A percentile compares a stretch with the other conserved stretches of the same genome.
Evolutionary conservation across 2,113 vertebrate genomes (phyloP).

Genomic region (Xiphophorus couchianus): DNA sequence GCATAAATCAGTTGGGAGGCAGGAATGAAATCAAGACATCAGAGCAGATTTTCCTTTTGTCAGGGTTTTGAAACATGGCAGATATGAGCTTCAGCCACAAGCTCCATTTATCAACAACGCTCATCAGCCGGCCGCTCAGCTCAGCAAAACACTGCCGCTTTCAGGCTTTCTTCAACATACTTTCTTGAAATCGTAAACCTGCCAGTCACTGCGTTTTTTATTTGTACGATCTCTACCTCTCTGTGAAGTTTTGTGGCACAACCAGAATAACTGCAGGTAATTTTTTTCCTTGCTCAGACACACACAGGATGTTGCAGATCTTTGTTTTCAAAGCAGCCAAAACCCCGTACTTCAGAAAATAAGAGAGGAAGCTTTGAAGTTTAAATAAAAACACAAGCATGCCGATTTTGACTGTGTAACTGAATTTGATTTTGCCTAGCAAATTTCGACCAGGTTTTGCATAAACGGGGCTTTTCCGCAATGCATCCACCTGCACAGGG

Average conservation of each 20-base stretch:
- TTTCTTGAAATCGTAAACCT: neutral
- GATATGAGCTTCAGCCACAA: slow-evolving; percentile 4
- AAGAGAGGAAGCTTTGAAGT: neutral
- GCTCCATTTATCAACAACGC: slow-evolving; percentile 14
- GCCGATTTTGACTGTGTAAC: neutral
- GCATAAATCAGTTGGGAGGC: neutral
- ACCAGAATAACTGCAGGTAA: neutral
- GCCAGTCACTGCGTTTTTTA: neutral
- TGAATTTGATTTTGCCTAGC: slow-evolving; percentile 20
- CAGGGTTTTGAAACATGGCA: neutral
- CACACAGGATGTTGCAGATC: neutral
- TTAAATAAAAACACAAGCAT: neutral
- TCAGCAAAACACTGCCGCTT: slow-evolving; percentile 13
- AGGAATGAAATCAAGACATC: neutral
- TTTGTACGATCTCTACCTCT: neutral
- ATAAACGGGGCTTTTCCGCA: neutral
- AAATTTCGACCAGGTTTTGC: slow-evolving; percentile 36
- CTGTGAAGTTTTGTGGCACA: neutral
- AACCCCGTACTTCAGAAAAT: neutral
- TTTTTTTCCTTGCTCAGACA: neutral
- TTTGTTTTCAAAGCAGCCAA: neutral
- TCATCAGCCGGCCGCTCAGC: slow-evolving; percentile 5
- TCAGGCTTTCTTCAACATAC: neutral
- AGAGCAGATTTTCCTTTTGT: neutral
- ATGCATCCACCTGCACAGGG: neutral